phyloP scores from a whole-genome alignment of 2,113 vertebrate species.

The Oceanites oceanicus region DNA sequence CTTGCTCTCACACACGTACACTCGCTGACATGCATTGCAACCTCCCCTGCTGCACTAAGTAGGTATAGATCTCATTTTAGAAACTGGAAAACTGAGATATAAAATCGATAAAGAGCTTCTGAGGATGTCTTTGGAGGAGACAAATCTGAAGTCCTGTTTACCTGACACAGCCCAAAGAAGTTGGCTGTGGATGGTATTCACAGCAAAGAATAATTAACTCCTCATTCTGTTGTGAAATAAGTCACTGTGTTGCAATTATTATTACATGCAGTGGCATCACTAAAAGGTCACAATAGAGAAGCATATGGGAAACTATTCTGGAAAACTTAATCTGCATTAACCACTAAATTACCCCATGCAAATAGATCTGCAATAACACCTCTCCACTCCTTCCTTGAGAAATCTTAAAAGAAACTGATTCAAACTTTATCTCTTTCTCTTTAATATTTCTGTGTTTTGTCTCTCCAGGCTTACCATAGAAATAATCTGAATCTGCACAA shows the following conservation, averaged over 20 bases:
- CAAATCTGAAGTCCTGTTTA: neutral
- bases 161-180: neutral
- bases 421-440: neutral
- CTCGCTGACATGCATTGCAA: fast-evolving
- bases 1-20: neutral
- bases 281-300: neutral
- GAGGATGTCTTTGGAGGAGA: neutral
- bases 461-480: neutral
- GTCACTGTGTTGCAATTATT: neutral
- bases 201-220: neutral
- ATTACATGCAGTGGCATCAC: neutral
- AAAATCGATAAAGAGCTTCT: neutral
- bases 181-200: neutral
- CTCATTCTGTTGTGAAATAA: neutral
- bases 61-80: neutral
- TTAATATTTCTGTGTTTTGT: neutral
- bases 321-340: neutral
- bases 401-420: neutral
- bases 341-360: neutral
- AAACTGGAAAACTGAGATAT: neutral
- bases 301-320: neutral
- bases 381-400: neutral
- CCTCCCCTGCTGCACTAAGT: neutral
- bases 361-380: neutral
- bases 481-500: neutral